A percentile compares a stretch with the other conserved stretches of the same genome.
phyloP scores from a whole-genome alignment of 2,113 vertebrate species.

The Blennius ocellaris region DNA sequence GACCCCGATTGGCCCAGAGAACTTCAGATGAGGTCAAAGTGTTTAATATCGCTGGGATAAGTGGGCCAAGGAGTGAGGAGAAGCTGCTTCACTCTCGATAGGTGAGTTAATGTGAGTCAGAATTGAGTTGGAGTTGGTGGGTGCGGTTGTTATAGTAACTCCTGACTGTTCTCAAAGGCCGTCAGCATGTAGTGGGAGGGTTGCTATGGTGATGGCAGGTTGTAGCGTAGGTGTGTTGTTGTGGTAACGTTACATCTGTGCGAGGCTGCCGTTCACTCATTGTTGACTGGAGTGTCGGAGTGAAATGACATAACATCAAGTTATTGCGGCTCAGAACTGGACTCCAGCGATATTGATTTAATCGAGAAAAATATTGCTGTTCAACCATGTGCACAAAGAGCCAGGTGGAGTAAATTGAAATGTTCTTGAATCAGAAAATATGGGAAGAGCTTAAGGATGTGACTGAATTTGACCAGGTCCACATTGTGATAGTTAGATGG shows the following conservation, averaged over 20 bases:
- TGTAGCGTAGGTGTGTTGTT: conserved; percentile 79
- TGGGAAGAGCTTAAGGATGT: too few species aligned
- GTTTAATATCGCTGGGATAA: conserved; percentile 24
- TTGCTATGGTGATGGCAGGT: conserved; percentile 68
- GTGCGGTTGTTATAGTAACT: conserved; percentile 64
- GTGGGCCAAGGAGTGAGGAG: not conserved
- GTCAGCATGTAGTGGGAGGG: conserved; percentile 66
- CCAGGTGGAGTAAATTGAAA: too few species aligned
- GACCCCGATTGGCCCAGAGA: conserved; percentile 33
- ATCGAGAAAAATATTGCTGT: not conserved
- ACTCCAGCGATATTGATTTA: not conserved
- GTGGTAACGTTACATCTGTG: conserved; percentile 51
- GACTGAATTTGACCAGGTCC: too few species aligned
- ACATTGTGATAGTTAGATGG: too few species aligned
- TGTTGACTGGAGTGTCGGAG: conserved; percentile 41
- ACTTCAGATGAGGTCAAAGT: conserved; percentile 20
- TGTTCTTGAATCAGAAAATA: too few species aligned
- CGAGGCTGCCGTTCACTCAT: conserved; percentile 41
- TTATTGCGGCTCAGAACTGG: conserved; percentile 1
- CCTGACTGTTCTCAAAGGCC: conserved; percentile 54
- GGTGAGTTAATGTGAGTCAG: conserved; percentile 5
- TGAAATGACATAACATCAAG: conserved; percentile 9
- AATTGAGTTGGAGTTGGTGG: conserved; percentile 17
- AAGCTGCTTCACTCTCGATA: conserved; percentile 6
- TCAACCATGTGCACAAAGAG: too few species aligned